These are phyloP conservation scores for Ammospiza caudacuta DNA, from an alignment of 2,113 vertebrate species.

Conservation along the genomic window DNA sequence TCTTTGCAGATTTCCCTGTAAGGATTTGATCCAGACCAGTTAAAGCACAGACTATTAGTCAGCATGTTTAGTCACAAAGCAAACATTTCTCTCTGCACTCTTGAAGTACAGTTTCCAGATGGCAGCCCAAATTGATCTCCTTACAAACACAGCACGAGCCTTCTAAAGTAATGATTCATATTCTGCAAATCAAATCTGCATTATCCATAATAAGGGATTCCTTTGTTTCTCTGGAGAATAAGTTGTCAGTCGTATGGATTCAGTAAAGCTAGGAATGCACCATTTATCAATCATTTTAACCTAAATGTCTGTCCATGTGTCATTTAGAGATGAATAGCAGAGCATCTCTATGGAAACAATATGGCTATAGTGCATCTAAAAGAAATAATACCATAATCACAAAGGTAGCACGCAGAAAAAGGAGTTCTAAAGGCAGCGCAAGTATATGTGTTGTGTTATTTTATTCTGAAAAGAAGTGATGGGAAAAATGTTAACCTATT, in stretches of 20 bases:
- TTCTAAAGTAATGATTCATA: neutral
- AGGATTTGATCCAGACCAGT: neutral
- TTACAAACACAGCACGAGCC: neutral
- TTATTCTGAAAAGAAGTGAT: neutral
- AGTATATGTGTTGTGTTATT: neutral
- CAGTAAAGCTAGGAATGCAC: neutral
- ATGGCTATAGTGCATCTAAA: neutral
- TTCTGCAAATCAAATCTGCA: neutral
- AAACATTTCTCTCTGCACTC: conserved; percentile 28
- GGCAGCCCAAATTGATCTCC: conserved; percentile 10
- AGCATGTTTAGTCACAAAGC: conserved; percentile 26
- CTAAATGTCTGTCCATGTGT: neutral
- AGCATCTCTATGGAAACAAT: conserved; percentile 59
- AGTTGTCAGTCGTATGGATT: neutral
- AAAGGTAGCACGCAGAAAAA: neutral
- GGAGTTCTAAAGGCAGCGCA: neutral
- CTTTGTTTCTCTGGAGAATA: neutral
- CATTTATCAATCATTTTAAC: conserved; percentile 14
- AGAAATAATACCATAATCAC: neutral
- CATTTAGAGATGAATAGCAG: conserved; percentile 11
- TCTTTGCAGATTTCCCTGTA: conserved; percentile 23
- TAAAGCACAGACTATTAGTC: conserved; percentile 18
- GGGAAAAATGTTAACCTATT: neutral
- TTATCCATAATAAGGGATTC: neutral
- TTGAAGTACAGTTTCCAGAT: conserved; percentile 52